Evolutionary conservation across 2,113 vertebrate species (phyloP), one percentile per base, ranked within the genome.

Genomic region (Plotosus lineatus): DNA sequence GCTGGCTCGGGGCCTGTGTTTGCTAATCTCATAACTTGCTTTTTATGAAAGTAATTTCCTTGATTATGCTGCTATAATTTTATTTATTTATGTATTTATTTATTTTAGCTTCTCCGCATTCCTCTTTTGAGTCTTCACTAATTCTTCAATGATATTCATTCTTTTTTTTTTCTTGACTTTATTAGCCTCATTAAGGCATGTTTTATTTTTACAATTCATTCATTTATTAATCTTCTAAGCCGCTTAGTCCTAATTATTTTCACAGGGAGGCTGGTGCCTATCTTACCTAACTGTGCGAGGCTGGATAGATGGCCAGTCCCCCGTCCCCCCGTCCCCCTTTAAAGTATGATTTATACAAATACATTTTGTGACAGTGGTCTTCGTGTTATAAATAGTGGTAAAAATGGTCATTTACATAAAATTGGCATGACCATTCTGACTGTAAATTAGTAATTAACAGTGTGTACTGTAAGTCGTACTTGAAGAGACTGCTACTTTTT

Each of bases 401-500:
- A 23, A 56, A 17, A 33, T 4, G 31, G 26, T 6, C 53, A n/a
- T 31, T 31, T 8, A 5, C 12, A 63, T 63, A 63, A 21, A 74
- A n/a, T n/a, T n/a, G 7, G 10, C 33, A 38, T 60, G 74, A 40
- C 14, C 6, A 42, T 14, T 60, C 6, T 19, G 11, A 19, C 74
- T 15, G 36, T 42, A 19, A 56, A 75, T 75, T 8, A 75, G 10
- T 40, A 38, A 23, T 36, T 33, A 75, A 21, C 15, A 14, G 10
- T 26, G 14, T 44, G 23, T 76, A 38, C 38, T 42, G 26, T 77
- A 33, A 77, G 61, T 44, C 42, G 14, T 42, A 31, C 7, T 46
- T 44, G 76, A 26, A 19, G 66, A 46, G n/a, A 61, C 55, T 40
- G 19, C 9, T 61, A 74, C 17, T 56, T 19, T 79, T 83, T 40